Evolutionary conservation across 92 coral and sea anemone genomes (phyloP).

Genomic region (Porites evermanni): DNA sequence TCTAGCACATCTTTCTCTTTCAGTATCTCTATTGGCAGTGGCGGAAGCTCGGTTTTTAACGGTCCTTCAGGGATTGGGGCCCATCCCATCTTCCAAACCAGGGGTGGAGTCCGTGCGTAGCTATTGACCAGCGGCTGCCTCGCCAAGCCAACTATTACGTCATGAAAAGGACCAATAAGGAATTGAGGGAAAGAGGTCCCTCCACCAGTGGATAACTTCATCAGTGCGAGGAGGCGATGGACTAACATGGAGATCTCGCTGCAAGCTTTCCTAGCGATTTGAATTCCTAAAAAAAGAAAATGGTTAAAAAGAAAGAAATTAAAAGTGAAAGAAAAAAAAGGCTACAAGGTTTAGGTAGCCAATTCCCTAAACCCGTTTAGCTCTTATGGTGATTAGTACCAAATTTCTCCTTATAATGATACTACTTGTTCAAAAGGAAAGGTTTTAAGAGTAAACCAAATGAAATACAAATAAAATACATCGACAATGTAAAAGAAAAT

Average conservation of each 20-base stretch:
- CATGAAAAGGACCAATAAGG: slow-evolving; percentile 80
- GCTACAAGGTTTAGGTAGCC: background rate
- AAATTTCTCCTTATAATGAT: too few relatives aligned
- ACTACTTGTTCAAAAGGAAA: too few relatives aligned
- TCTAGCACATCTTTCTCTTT: slow-evolving; percentile 94
- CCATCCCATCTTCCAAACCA: slow-evolving; percentile 98
- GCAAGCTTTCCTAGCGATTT: slow-evolving; percentile 75
- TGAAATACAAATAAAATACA: too few relatives aligned
- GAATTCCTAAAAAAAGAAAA: slow-evolving; percentile 51
- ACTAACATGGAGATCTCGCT: slow-evolving; percentile 80
- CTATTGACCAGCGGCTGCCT: slow-evolving; percentile 95
- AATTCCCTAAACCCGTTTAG: too few relatives aligned
- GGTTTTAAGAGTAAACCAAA: too few relatives aligned
- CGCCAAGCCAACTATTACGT: slow-evolving; percentile 84
- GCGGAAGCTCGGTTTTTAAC: slow-evolving; percentile 89
- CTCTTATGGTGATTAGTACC: too few relatives aligned
- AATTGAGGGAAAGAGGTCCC: slow-evolving; percentile 81
- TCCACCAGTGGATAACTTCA: slow-evolving; percentile 56
- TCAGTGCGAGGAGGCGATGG: slow-evolving; percentile 65
- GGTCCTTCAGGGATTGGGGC: slow-evolving; percentile 89
- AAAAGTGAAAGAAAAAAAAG: background rate
- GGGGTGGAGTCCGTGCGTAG: slow-evolving; percentile 92
- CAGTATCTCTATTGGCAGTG: slow-evolving; percentile 93
- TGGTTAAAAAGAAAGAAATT: too few relatives aligned
- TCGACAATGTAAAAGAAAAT: too few relatives aligned